These are phyloP conservation scores for Puma concolor DNA, from an alignment of 2,113 vertebrate genomes.

Conservation along the genomic window DNA sequence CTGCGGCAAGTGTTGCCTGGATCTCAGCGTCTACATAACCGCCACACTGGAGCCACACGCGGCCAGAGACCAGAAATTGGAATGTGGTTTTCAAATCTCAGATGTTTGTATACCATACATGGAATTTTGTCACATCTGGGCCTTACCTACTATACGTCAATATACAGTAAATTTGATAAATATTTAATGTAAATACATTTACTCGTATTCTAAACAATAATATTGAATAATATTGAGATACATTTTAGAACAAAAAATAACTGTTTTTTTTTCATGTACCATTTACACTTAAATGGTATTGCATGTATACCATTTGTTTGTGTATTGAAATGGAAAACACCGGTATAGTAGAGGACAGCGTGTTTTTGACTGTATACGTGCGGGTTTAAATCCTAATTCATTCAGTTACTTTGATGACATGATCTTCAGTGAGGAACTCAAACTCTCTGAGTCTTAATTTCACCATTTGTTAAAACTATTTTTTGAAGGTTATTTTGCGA, in stretches of 20 bases:
- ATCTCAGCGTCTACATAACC: background rate
- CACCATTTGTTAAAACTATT: background rate
- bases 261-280: background rate
- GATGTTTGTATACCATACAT: background rate
- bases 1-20: background rate
- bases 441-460: background rate
- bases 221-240: background rate
- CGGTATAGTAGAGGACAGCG: background rate
- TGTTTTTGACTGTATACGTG: background rate
- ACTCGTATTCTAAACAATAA: background rate
- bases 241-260: background rate
- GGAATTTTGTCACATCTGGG: background rate
- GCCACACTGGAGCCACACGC: rapidly evolving
- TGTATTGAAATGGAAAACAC: background rate
- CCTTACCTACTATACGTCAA: background rate
- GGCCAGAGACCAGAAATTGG: background rate
- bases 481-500: background rate
- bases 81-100: background rate
- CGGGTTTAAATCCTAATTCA: background rate
- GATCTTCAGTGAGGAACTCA: background rate
- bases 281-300: background rate
- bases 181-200: background rate
- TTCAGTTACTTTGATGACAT: background rate
- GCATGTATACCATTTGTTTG: too few species aligned
- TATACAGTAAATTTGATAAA: background rate